Evolutionary conservation across 2,113 vertebrate genomes (phyloP), one percentile per base, ranked within the genome.

Genomic region (Dromiciops gliroides): DNA sequence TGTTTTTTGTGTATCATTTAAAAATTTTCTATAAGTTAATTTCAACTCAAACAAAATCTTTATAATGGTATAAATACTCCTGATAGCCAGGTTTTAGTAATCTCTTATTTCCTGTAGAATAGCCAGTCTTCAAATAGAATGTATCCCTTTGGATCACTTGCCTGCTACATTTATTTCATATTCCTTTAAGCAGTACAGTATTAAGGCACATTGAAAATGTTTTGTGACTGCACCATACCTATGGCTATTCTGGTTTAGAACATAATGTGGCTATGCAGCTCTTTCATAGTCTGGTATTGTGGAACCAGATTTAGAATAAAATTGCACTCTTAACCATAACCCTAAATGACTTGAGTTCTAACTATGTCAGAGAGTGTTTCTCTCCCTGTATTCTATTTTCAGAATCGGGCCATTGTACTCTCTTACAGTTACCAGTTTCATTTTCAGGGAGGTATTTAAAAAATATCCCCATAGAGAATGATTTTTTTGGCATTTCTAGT

Each of bases 301-400:
- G 94, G 96, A 97, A 97, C 96, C 95, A 97, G 96, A 97, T 96
- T 97, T 97, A 98, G 97, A 97, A 94, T 96, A 89, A 97, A 97
- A 96, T 96, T 95, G 93, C 95, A 96, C n/a, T 95, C 92, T 89
- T 95, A 97, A 97, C 89, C 92, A 96, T 97, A 97, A 93, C 75
- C 95, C 51, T 89, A 89, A 97, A 96, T 95, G 91, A 48, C 91
- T 96, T 96, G 97, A 94, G 93, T 98, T 96, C 93, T 96, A 96
- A 90, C n/a, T 95, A 90, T 92, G 94, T 94, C 83, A 90, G 95
- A 97, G 67, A 90, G 50, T 94, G 51, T 92, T 11, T 91, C 91
- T 96, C 88, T 44, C 47, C 25, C 75, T 16, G 67, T 94, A 90
- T 52, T 89, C 51, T 75, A 50, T 50, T 44, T 51, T 48, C 91